Evolutionary conservation across 2,888 invertebrate genomes (phyloP).

Genomic region (Hipparchia semele): DNA sequence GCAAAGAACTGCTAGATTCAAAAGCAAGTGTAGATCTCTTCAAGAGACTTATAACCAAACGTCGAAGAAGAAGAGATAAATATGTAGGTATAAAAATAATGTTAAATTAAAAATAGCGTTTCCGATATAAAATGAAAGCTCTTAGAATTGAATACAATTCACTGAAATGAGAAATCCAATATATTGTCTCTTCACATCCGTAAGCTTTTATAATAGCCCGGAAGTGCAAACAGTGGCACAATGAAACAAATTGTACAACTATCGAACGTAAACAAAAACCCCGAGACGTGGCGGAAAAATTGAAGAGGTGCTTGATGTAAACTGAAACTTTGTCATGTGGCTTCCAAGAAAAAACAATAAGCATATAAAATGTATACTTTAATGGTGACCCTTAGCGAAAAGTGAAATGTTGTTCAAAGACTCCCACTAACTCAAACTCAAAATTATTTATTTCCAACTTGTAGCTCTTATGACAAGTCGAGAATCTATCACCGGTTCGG

Average conservation of each 20-base stretch:
- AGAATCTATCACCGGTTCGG: too few species aligned
- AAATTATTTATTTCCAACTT: too few species aligned
- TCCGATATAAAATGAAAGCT: neutral
- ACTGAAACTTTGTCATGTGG: neutral
- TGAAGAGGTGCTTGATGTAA: neutral
- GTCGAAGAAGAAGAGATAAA: too few species aligned
- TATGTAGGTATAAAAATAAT: neutral
- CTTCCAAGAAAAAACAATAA: neutral
- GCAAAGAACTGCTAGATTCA: too few species aligned
- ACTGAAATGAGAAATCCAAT: constrained; percentile 21
- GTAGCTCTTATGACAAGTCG: too few species aligned
- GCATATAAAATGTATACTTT: too few species aligned
- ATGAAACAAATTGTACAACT: constrained; percentile 24
- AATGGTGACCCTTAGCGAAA: too few species aligned
- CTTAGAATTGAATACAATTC: neutral
- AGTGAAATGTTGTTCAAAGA: too few species aligned
- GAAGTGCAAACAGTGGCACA: constrained; percentile 18
- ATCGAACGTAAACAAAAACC: constrained; percentile 13
- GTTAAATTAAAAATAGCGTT: neutral
- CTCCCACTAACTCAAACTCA: too few species aligned
- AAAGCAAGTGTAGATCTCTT: too few species aligned
- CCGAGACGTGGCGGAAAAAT: neutral
- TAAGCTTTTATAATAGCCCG: constrained; percentile 20
- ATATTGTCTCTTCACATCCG: constrained; percentile 22
- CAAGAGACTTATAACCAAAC: too few species aligned